Evolutionary conservation across 2,797 vertebrate species (phyloP).

Genomic region (Discoglossus pictus): DNA sequence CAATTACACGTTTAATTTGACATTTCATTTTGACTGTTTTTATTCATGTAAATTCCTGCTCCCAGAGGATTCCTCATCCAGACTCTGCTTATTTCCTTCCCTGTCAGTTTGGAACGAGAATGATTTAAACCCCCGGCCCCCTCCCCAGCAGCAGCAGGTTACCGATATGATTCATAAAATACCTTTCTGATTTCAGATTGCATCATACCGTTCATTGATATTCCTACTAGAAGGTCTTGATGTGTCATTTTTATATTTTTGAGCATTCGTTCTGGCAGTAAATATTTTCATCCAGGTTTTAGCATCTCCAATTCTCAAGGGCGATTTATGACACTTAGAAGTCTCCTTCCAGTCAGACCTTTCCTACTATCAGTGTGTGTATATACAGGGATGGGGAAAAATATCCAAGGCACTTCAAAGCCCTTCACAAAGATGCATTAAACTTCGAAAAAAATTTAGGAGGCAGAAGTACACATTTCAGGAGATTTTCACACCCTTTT

Average conservation of each 20-base stretch:
- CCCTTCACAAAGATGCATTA: too few species aligned
- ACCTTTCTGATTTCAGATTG: background rate
- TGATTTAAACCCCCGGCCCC: conserved; percentile 9
- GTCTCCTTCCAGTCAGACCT: too few species aligned
- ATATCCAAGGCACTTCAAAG: too few species aligned
- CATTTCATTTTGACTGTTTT: conserved; percentile 31
- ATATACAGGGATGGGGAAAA: too few species aligned
- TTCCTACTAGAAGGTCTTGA: background rate
- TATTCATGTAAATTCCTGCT: conserved; percentile 29
- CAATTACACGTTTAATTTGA: conserved; percentile 69
- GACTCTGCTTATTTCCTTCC: background rate
- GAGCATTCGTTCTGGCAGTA: too few species aligned
- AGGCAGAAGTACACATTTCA: too few species aligned
- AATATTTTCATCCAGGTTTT: too few species aligned
- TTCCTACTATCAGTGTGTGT: too few species aligned
- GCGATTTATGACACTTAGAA: too few species aligned
- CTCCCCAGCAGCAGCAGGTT: background rate
- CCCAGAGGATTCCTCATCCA: background rate
- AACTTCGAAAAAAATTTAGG: too few species aligned
- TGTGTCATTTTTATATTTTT: background rate
- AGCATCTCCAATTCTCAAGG: too few species aligned
- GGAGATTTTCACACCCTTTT: too few species aligned
- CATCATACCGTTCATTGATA: background rate
- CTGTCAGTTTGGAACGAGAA: conserved; percentile 1
- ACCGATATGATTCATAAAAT: conserved; percentile 2